These are phyloP conservation scores for Lethrus apterus DNA, from an alignment of 1,140 invertebrate genomes.

Conservation along the genomic window DNA sequence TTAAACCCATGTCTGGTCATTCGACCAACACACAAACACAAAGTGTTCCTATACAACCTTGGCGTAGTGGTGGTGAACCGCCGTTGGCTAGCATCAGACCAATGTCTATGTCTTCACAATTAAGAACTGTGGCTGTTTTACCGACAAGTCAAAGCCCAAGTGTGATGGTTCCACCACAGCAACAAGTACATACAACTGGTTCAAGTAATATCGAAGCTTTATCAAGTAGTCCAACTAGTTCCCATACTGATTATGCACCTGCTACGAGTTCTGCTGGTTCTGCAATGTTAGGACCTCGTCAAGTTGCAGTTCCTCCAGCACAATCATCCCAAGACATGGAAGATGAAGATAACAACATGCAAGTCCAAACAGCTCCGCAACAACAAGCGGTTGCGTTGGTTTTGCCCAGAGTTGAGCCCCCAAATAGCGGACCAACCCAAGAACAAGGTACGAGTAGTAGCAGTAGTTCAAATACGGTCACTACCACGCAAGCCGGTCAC, in stretches of 20 bases:
- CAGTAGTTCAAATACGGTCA: slow-evolving; percentile 44
- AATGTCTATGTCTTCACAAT: slow-evolving; percentile 71
- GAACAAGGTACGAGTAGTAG: slow-evolving; percentile 32
- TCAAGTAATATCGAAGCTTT: slow-evolving; percentile 47
- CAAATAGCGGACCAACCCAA: slow-evolving; percentile 27
- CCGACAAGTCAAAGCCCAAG: slow-evolving; percentile 52
- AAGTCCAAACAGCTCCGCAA: slow-evolving; percentile 40
- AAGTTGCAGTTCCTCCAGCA: slow-evolving; percentile 42
- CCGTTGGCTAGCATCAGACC: slow-evolving; percentile 87
- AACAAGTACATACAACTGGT: slow-evolving; percentile 51
- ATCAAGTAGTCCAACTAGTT: slow-evolving; percentile 52
- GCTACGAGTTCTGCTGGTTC: slow-evolving; percentile 54
- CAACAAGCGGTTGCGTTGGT: slow-evolving; percentile 66
- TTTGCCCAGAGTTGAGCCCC: slow-evolving; percentile 59
- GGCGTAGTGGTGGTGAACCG: slow-evolving; percentile 60
- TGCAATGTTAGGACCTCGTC: slow-evolving; percentile 44
- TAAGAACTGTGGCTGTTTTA: slow-evolving; percentile 69
- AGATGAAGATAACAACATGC: slow-evolving; percentile 35
- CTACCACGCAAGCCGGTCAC: slow-evolving; percentile 51
- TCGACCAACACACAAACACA: slow-evolving; percentile 42
- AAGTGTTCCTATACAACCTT: slow-evolving; percentile 50
- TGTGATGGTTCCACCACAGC: slow-evolving; percentile 56
- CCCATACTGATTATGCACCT: slow-evolving; percentile 62
- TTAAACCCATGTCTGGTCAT: slow-evolving; percentile 80
- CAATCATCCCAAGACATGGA: slow-evolving; percentile 36